Evolutionary conservation across 2,113 vertebrate species (phyloP), one percentile per base, ranked within the genome.

Genomic region (Malurus elegans): DNA sequence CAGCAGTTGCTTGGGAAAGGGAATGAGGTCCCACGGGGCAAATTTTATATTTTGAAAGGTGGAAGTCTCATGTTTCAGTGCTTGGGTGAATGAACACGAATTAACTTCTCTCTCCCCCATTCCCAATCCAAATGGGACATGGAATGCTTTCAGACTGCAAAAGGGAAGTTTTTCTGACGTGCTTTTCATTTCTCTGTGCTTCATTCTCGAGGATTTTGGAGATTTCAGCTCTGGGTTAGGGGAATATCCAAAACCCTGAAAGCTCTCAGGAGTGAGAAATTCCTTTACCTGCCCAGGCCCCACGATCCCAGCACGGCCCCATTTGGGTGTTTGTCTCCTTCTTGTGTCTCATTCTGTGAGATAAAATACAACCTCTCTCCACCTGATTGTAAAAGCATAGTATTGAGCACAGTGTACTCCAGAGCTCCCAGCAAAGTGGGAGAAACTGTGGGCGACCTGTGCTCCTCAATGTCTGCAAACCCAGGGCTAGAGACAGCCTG

Each of bases 291-390:
- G 20, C 40, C 9, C 18, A 25, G 56, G 47, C 7, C 69, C 62
- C 38, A 36, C 45, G 48, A 53, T 45, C 50, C 44, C 48, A 34
- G 13, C 18, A 4, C 42, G 69, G 60, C 60, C 45, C 82, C 79
- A 34, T 18, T 17, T 24, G 50, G 29, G 12, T 38, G 73, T 90
- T 67, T 96, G 82, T 94, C 69, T 95, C 90, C 79, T 67, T 90
- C 90, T 84, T 53, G 69, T 57, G 88, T 74, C 36, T 88, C 32
- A 13, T 38, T 67, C 72, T 44, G 29, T 19, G 31, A 29, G 38
- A 29, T 76, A 76, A 58, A 54, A 42, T 4, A 38, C 0, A 11
- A 62, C 60, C 75, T n/a, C 34, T 24, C 14, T 64, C 48, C 67
- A 79, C 56, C 48, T 66, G 54, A 73, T 79, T 64, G 25, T 66